Evolutionary conservation across 2,888 invertebrate genomes (phyloP), one percentile per base, ranked within the genome.

Genomic region (Hypselothyrea guttata): DNA sequence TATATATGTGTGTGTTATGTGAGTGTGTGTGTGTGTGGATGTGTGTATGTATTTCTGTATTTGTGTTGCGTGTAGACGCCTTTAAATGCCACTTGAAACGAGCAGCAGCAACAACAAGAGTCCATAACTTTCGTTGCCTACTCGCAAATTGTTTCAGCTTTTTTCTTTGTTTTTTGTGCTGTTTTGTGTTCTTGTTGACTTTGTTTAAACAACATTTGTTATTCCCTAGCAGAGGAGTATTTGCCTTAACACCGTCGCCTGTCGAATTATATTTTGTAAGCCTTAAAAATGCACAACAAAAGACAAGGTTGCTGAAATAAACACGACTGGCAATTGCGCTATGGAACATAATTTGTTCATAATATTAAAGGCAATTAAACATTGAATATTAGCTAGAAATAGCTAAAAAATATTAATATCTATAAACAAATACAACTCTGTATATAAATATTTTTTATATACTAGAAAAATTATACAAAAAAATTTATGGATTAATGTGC

Each of bases 261-360:
- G 78, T 74, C 78, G 79, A 78, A 78, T 83, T 79, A 83, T 74
- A 76, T 75, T 79, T n/a, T 79, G 83, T 76, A 78, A 79, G 83
- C 57, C 61, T 49, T 33, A 48, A 40, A 35, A 34, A n/a, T 46
- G 37, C 41, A 35, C 13, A 47, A 15, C 33, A 27, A 40, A 15
- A 9, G 4, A 1, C 8, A 4, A 13, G 0, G 0, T 22, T 15
- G 1, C 16, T 7, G 4, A 31, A 11, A 18, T n/a, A 9, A 7
- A 2, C 2, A 7, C 11, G 56, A 55, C 49, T 33, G 11, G 5
- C 5, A 57, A 58, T 46, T 66, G 59, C 61, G 18, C 35, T 53
- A 45, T n/a, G n/a, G n/a, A n/a, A n/a, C n/a, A 16, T 66, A n/a
- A 2, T n/a, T n/a, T n/a, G n/a, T n/a, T n/a, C n/a, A n/a, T n/a